phyloP scores from a whole-genome alignment of 2,797 vertebrate species.

The Crenuchus spilurus region DNA sequence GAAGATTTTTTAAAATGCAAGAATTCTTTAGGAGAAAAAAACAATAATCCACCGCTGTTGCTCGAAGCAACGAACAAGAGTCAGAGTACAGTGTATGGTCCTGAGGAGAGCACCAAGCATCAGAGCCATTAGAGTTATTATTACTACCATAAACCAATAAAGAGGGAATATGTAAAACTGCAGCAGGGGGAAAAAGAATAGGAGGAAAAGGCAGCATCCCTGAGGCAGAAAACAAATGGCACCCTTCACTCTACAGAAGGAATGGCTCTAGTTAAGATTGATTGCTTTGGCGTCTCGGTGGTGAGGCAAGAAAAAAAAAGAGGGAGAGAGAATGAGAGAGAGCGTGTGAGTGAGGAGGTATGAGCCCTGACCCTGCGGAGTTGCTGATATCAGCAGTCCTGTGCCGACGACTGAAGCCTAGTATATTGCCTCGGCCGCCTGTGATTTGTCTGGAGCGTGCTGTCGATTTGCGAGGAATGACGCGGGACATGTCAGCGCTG shows the following conservation, averaged over 20 bases:
- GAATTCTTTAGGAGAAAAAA: not conserved
- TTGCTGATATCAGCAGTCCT: slow-evolving; percentile 78
- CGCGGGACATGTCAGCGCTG: slow-evolving; percentile 37
- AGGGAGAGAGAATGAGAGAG: slow-evolving; percentile 38
- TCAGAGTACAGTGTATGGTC: slow-evolving; percentile 14
- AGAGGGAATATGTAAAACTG: slow-evolving; percentile 54
- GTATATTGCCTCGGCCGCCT: slow-evolving; percentile 68
- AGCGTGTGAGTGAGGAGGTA: slow-evolving; percentile 17
- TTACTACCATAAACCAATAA: slow-evolving; percentile 50
- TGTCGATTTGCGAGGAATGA: slow-evolving; percentile 44
- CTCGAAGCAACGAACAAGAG: slow-evolving; percentile 22
- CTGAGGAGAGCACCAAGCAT: not conserved
- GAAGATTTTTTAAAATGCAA: not conserved
- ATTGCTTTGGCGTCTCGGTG: slow-evolving; percentile 64
- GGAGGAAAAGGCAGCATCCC: slow-evolving; percentile 55
- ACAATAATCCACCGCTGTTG: not conserved
- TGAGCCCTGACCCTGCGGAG: slow-evolving; percentile 75
- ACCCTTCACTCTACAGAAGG: slow-evolving; percentile 62
- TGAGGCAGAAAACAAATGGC: slow-evolving; percentile 70
- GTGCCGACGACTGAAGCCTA: slow-evolving; percentile 53
- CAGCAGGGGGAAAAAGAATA: slow-evolving; percentile 26
- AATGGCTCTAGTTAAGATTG: slow-evolving; percentile 70
- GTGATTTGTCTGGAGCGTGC: slow-evolving; percentile 53
- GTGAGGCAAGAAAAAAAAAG: slow-evolving; percentile 41
- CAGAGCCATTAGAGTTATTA: slow-evolving; percentile 45